A percentile compares a stretch with the other conserved stretches of the same genome.
These are phyloP conservation scores for Eptesicus fuscus DNA, from an alignment of 2,113 vertebrate species.

Conservation along the genomic window DNA sequence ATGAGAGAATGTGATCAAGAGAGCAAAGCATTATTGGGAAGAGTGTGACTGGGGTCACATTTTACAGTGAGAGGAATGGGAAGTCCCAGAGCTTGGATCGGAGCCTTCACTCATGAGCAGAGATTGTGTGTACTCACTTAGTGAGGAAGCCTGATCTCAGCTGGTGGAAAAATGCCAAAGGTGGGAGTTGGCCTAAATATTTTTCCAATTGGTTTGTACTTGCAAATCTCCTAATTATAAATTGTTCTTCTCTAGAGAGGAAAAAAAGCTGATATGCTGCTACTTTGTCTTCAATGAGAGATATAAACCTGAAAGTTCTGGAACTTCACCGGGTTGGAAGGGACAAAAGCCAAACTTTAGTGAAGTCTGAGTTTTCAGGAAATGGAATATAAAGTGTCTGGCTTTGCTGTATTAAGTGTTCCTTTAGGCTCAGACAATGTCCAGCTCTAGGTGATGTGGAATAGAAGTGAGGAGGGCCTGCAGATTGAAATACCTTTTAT, in stretches of 20 bases:
- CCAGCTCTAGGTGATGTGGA: background rate
- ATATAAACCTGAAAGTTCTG: conserved; percentile 67
- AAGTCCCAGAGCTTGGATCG: background rate
- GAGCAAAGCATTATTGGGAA: conserved; percentile 2
- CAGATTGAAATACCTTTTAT: background rate
- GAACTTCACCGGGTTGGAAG: conserved; percentile 28
- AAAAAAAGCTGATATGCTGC: conserved; percentile 42
- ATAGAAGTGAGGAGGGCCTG: background rate
- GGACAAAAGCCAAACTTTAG: conserved; percentile 39
- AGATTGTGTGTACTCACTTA: conserved; percentile 25
- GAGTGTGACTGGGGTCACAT: background rate
- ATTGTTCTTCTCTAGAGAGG: conserved; percentile 5
- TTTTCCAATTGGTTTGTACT: conserved; percentile 45
- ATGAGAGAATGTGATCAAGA: conserved; percentile 35
- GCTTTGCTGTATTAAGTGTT: conserved; percentile 38
- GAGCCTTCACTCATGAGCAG: background rate
- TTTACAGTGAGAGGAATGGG: conserved; percentile 34
- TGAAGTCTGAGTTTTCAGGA: conserved; percentile 69
- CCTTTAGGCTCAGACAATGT: background rate
- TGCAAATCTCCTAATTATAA: conserved; percentile 59
- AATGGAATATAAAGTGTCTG: conserved; percentile 62
- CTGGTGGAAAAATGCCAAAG: conserved; percentile 41
- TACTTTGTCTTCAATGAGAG: conserved; percentile 57
- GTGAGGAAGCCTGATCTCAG: background rate
- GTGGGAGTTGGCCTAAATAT: background rate